phyloP scores from a whole-genome alignment of 2,113 vertebrate genomes.

The Corvus cornix region DNA sequence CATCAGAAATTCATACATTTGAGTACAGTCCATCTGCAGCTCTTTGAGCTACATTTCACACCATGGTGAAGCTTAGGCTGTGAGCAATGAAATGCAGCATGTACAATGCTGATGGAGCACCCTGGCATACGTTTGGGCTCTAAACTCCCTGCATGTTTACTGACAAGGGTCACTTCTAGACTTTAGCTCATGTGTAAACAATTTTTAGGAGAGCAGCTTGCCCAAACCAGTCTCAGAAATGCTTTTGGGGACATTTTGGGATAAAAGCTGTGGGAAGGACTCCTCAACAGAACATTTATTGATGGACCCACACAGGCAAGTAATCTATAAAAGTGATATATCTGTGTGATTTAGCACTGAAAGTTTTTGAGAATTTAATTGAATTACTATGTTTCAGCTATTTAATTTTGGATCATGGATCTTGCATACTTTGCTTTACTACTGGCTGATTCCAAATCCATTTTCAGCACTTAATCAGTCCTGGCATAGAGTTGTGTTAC shows the following conservation, averaged over 20 bases:
- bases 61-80: not conserved
- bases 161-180: not conserved
- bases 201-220: not conserved
- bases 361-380: not conserved
- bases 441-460: not conserved
- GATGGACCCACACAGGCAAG: not conserved
- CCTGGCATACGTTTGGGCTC: not conserved
- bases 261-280: not conserved
- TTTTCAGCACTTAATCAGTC: not conserved
- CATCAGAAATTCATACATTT: not conserved
- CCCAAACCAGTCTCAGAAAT: not conserved
- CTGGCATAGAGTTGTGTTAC: not conserved
- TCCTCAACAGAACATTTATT: not conserved
- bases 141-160: not conserved
- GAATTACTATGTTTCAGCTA: not conserved
- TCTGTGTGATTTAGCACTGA: not conserved
- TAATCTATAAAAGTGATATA: not conserved
- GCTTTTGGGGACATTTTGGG: not conserved
- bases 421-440: not conserved
- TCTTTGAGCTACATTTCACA: conserved; percentile 18
- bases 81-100: not conserved
- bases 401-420: conserved; percentile 10
- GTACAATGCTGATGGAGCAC: not conserved
- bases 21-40: conserved; percentile 15
- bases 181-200: not conserved